These are phyloP conservation scores for Nephrocerus scutellatus DNA, from an alignment of 2,888 invertebrate genomes.

Conservation along the genomic window DNA sequence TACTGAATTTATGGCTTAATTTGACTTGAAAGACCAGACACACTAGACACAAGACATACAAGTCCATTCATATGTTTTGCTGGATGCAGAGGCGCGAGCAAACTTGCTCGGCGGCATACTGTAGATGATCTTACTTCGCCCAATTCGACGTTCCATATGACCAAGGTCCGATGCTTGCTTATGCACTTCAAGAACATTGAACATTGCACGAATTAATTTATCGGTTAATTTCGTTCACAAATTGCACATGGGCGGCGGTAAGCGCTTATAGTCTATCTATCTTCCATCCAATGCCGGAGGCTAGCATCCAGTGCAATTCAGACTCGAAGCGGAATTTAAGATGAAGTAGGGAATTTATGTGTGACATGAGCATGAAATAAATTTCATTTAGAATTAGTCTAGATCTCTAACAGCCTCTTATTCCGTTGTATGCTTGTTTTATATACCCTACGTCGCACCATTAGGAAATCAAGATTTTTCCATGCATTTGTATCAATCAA, in stretches of 20 bases:
- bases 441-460: too few species aligned
- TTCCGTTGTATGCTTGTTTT: too few species aligned
- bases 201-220: slow-evolving; percentile 38
- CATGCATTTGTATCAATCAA: too few species aligned
- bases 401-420: slow-evolving; percentile 1
- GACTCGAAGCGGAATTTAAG: too few species aligned
- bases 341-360: slow-evolving; percentile 12
- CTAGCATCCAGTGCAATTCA: too few species aligned
- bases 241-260: slow-evolving; percentile 41
- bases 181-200: too few species aligned
- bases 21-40: slow-evolving; percentile 39
- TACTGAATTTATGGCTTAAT: slow-evolving; percentile 48
- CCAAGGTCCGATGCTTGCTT: too few species aligned
- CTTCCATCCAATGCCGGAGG: slow-evolving; percentile 11
- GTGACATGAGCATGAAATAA: slow-evolving; percentile 20
- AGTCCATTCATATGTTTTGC: slow-evolving; percentile 24
- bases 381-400: slow-evolving; percentile 22
- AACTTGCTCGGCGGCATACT: too few species aligned
- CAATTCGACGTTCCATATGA: too few species aligned
- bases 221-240: slow-evolving; percentile 44
- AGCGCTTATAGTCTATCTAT: slow-evolving; percentile 24
- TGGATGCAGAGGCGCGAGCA: slow-evolving; percentile 7
- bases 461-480: too few species aligned
- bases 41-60: too few species aligned
- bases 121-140: too few species aligned